These are phyloP conservation scores for Drosophila kokeensis DNA, from an alignment of 2,888 invertebrate genomes.

Conservation along the genomic window DNA sequence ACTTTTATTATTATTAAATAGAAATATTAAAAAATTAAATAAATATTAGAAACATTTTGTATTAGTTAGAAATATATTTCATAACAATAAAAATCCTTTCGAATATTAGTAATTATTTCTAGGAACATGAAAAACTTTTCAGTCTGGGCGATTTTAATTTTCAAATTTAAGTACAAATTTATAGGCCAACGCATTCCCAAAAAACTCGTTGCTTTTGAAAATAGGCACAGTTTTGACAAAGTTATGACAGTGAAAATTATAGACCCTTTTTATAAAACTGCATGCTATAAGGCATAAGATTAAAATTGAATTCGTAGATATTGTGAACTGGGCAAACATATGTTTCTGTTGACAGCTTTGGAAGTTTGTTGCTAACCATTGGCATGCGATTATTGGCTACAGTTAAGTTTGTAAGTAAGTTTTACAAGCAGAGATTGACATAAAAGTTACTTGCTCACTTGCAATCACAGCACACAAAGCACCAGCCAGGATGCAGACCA, in stretches of 20 bases:
- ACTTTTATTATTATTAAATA: too few species aligned
- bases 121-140: too few species aligned
- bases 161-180: too few species aligned
- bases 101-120: too few species aligned
- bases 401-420: conserved; percentile 58
- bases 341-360: conserved; percentile 10
- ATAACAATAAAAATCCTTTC: too few species aligned
- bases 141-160: too few species aligned
- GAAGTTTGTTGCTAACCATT: conserved; percentile 37
- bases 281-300: neutral
- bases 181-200: neutral
- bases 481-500: conserved; percentile 22
- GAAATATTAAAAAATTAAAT: too few species aligned
- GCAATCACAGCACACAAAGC: conserved; percentile 52
- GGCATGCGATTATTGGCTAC: conserved; percentile 59
- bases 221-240: neutral
- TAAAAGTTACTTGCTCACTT: conserved; percentile 59
- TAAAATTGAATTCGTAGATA: neutral
- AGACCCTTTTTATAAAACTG: neutral
- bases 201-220: neutral
- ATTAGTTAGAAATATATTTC: too few species aligned
- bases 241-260: neutral
- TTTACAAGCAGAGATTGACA: conserved; percentile 65
- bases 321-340: conserved; percentile 5
- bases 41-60: too few species aligned